phyloP scores from a whole-genome alignment of 2,888 invertebrate genomes.

The Epinotia bilunana region DNA sequence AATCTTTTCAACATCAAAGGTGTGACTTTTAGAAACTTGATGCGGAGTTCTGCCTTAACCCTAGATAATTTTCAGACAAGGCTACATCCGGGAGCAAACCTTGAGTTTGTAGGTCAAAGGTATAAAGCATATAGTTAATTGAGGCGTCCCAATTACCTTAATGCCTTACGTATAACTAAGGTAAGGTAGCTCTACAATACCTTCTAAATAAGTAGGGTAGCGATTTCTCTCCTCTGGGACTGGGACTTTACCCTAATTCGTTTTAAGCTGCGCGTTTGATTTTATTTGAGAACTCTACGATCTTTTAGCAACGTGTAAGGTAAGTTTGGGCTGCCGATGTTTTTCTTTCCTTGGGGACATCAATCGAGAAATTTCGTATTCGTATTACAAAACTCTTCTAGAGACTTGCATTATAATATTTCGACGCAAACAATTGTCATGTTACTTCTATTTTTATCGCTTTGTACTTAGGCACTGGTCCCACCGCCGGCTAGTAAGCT shows the following conservation, averaged over 20 bases:
- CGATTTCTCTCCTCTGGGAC: not conserved
- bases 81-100: not conserved
- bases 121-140: constrained; percentile 34
- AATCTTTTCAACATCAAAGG: not conserved
- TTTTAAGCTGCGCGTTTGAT: not conserved
- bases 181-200: not conserved
- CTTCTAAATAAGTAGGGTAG: not conserved
- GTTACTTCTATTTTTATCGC: too few relatives aligned
- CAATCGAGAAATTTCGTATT: not conserved
- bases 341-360: not conserved
- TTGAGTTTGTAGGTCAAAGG: constrained; percentile 38
- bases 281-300: not conserved
- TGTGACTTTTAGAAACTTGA: not conserved
- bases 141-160: constrained; percentile 13
- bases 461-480: too few relatives aligned
- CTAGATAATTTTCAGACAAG: constrained; percentile 9
- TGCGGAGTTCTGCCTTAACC: not conserved
- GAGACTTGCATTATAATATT: not conserved
- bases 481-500: too few relatives aligned
- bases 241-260: not conserved
- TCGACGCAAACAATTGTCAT: too few relatives aligned
- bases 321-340: not conserved
- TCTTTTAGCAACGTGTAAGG: not conserved
- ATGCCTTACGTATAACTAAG: constrained; percentile 9
- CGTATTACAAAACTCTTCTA: not conserved